Percentiles rank a stretch among this genome's conserved stretches.
phyloP scores from a whole-genome alignment of 1,140 invertebrate species.

The Drosophila guanche region DNA sequence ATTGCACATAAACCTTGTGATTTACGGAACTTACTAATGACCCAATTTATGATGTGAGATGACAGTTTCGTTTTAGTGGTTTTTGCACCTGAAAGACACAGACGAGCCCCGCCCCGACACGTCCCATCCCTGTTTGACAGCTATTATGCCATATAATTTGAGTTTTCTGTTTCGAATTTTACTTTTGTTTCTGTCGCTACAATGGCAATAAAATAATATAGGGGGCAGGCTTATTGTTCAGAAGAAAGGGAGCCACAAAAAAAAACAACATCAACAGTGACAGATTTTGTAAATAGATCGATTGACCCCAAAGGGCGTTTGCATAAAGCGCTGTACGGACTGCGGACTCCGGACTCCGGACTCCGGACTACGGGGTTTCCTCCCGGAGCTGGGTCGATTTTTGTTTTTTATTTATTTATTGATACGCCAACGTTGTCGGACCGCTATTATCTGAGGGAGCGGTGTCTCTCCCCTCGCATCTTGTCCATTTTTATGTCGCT shows the following conservation, averaged over 20 bases:
- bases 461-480: slow-evolving; percentile 23
- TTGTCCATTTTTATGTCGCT: slow-evolving; percentile 62
- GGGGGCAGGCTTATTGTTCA: slow-evolving; percentile 5
- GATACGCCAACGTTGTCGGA: slow-evolving; percentile 64
- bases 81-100: slow-evolving; percentile 51
- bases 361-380: slow-evolving; percentile 24
- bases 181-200: slow-evolving; percentile 9
- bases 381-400: slow-evolving; percentile 34
- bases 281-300: slow-evolving; percentile 66
- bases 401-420: slow-evolving; percentile 76
- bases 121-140: slow-evolving; percentile 22
- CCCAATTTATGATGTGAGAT: slow-evolving; percentile 64
- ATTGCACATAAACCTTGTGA: slow-evolving; percentile 52
- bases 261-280: slow-evolving; percentile 42
- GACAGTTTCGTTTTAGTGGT: slow-evolving; percentile 43
- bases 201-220: slow-evolving; percentile 43
- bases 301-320: slow-evolving; percentile 61
- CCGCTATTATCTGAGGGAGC: slow-evolving; percentile 56
- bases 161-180: slow-evolving; percentile 3
- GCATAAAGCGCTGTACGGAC: slow-evolving; percentile 57
- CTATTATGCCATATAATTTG: slow-evolving; percentile 31
- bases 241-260: slow-evolving; percentile 1
- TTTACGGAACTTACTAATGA: slow-evolving; percentile 69
- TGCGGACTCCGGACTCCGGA: slow-evolving; percentile 31
- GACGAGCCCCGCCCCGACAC: too few relatives aligned